Evolutionary conservation across 2,113 vertebrate genomes (phyloP).

Genomic region (Ameiurus melas): DNA sequence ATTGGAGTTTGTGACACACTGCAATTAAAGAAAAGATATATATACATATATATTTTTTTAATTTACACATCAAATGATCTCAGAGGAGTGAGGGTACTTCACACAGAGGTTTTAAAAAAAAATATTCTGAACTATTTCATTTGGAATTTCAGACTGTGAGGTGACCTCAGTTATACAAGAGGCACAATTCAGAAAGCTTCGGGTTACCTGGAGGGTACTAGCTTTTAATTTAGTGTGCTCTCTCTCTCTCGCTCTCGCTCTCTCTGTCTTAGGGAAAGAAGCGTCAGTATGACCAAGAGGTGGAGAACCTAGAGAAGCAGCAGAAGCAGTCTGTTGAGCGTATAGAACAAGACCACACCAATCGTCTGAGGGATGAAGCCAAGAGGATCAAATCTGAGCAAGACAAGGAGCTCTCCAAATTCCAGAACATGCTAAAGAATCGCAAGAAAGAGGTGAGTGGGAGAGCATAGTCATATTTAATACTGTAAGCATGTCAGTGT

Average conservation of each 20-base stretch:
- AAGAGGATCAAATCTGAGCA: conserved; percentile 96
- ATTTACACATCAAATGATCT: neutral
- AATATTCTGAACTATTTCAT: neutral
- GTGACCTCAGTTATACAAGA: neutral
- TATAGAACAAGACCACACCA: conserved; percentile 95
- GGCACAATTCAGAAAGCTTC: neutral
- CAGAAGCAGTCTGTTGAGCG: conserved; percentile 97
- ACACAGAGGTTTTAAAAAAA: neutral
- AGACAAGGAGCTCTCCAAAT: conserved; percentile 93
- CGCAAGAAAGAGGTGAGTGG: conserved; percentile 89
- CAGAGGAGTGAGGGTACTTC: neutral
- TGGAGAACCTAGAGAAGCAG: conserved; percentile 95
- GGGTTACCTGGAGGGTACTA: neutral
- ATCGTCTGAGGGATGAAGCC: conserved; percentile 90
- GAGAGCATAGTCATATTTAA: neutral
- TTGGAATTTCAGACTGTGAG: neutral
- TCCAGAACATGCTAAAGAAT: conserved; percentile 93
- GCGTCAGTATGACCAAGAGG: conserved; percentile 95
- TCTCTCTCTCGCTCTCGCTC: neutral
- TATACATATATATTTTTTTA: neutral
- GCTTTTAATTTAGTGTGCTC: neutral
- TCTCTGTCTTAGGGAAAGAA: conserved; percentile 80
- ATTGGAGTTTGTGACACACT: neutral
- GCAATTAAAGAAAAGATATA: neutral
- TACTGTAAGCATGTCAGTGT: conserved; percentile 15